Evolutionary conservation across 2,113 vertebrate genomes (phyloP), one percentile per base, ranked within the genome.

Genomic region (Mesitornis unicolor): DNA sequence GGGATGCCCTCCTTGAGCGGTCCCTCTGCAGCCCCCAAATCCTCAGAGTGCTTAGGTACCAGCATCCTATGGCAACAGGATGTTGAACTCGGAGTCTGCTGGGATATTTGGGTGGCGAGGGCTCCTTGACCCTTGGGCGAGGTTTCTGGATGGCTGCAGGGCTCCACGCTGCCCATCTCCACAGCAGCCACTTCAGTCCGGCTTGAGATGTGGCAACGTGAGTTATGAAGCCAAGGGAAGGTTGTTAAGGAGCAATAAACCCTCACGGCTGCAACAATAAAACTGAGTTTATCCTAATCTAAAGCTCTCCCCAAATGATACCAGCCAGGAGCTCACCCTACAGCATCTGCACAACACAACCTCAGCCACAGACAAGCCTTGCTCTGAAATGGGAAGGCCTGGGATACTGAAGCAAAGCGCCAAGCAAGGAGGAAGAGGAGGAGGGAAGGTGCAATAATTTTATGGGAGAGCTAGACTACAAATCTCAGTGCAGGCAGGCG

Each of bases 21-120:
- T 12, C 24, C n/a, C 47, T 54, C 75, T 47, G 48, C 26, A 73
- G 61, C 43, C 53, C 61, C 48, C 26, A 38, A 38, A 47, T 33
- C 36, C 70, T 43, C 0, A 0, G 13, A 54, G 48, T 4, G 1
- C 16, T 59, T 10, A 35, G 59, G 59, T n/a, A 67, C 22, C 80
- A 29, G 53, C 74, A 84, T 38, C 65, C 70, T 7, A 16, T 4
- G 33, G 65, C 38, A 83, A 47, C 0, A 4, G 35, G 8, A n/a
- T 25, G 69, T n/a, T n/a, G 50, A 65, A 43, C 12, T 11, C 11
- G 14, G 54, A 33, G 50, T 8, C 36, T 3, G 1, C 53, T 36
- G 59, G 29, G 42, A 29, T 21, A 71, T 90, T 36, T 54, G 51
- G 36, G 40, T 51, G 29, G 18, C 1, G 7, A 77, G 33, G 31